These are phyloP conservation scores for Melitaea cinxia DNA, from an alignment of 1,140 invertebrate genomes.

Conservation along the genomic window DNA sequence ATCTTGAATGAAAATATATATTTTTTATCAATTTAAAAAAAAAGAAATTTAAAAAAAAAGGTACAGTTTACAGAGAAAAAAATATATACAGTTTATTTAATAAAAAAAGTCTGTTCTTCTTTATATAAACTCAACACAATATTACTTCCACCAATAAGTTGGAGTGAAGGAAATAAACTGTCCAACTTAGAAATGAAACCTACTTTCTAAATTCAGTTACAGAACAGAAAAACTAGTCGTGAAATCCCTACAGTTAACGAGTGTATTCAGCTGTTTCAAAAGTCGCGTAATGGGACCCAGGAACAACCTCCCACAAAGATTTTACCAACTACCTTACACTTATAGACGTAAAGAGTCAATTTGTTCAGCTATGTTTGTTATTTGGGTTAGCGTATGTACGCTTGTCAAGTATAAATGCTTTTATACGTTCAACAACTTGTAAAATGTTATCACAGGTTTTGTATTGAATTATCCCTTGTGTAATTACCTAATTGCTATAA, in stretches of 20 bases:
- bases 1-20: too few relatives aligned
- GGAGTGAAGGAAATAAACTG: slow-evolving; percentile 10
- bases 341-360: slow-evolving; percentile 2
- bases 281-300: slow-evolving; percentile 34
- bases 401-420: slow-evolving; percentile 38
- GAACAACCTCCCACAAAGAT: slow-evolving; percentile 9
- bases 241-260: slow-evolving; percentile 40
- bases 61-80: too few relatives aligned
- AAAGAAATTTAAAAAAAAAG: too few relatives aligned
- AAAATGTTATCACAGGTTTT: slow-evolving; percentile 34
- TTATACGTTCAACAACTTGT: slow-evolving; percentile 36
- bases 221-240: slow-evolving; percentile 39
- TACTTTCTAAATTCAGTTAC: slow-evolving; percentile 40
- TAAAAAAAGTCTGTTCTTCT: background rate
- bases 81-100: too few relatives aligned
- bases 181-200: slow-evolving; percentile 34
- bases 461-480: slow-evolving; percentile 14
- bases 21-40: too few relatives aligned
- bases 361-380: background rate
- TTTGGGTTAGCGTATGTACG: slow-evolving; percentile 11
- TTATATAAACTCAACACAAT: background rate
- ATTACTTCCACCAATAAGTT: background rate
- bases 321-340: background rate
- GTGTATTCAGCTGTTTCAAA: slow-evolving; percentile 37
- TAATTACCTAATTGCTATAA: too few relatives aligned